phyloP scores from a whole-genome alignment of 2,113 vertebrate genomes.

The Alaudala cheleensis region DNA sequence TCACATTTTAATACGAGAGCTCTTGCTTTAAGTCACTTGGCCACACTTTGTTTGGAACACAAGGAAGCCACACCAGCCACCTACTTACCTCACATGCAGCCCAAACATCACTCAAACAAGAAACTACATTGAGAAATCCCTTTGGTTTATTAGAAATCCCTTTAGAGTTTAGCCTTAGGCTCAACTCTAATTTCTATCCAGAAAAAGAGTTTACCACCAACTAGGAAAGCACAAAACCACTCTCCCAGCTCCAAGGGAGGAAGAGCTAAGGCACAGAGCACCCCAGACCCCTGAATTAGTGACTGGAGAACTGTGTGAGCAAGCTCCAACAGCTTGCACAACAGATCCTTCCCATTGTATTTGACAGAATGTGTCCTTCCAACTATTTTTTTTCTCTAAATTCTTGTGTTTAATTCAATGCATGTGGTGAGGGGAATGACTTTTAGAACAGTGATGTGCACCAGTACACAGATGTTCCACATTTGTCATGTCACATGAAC shows the following conservation, averaged over 20 bases:
- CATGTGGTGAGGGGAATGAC: conserved; percentile 34
- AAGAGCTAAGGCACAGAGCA: not conserved
- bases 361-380: conserved; percentile 12
- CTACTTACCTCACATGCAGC: not conserved
- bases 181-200: not conserved
- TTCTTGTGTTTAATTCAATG: conserved; percentile 51
- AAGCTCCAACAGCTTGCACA: not conserved
- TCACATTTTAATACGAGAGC: not conserved
- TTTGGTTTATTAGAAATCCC: not conserved
- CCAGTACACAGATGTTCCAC: conserved; percentile 60
- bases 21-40: not conserved
- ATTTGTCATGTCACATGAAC: conserved; percentile 51
- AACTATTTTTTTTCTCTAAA: conserved; percentile 34
- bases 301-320: not conserved
- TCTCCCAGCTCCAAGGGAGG: not conserved
- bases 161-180: not conserved
- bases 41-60: not conserved
- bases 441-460: conserved; percentile 28
- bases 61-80: not conserved
- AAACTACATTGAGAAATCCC: not conserved
- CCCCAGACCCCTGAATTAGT: not conserved
- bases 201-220: not conserved
- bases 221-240: not conserved
- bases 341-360: conserved; percentile 1
- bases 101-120: not conserved